A percentile compares a stretch with the other conserved stretches of the same genome.
phyloP scores from a whole-genome alignment of 2,113 vertebrate genomes.

The Paramisgurnus dabryanus region DNA sequence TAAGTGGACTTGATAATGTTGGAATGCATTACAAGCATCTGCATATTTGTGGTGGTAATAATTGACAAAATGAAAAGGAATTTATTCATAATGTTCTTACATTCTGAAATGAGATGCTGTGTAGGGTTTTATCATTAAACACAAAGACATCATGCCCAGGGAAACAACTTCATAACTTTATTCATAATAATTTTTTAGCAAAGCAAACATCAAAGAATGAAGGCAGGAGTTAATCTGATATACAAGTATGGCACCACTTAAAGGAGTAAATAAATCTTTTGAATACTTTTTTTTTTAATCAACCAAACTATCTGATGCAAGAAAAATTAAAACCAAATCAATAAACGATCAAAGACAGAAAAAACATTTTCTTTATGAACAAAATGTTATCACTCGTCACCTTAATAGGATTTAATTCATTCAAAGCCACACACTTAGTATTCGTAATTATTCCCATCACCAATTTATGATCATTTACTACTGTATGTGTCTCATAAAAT shows the following conservation, averaged over 20 bases:
- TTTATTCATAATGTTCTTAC: background rate
- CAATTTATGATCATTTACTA: constrained; percentile 57
- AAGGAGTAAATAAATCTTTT: constrained; percentile 62
- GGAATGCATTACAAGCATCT: background rate
- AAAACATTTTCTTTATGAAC: constrained; percentile 29
- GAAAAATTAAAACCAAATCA: constrained; percentile 58
- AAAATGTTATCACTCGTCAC: constrained; percentile 61
- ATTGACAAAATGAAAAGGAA: background rate
- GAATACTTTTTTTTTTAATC: constrained; percentile 47
- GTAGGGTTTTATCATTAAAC: background rate
- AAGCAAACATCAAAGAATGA: constrained; percentile 84
- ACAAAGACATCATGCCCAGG: constrained; percentile 42
- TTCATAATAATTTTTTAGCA: constrained; percentile 79
- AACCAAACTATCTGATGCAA: constrained; percentile 51
- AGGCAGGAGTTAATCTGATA: constrained; percentile 76
- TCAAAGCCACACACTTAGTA: constrained; percentile 31
- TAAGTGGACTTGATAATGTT: background rate
- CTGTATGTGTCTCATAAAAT: constrained; percentile 66
- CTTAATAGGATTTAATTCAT: constrained; percentile 47
- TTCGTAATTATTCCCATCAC: constrained; percentile 57
- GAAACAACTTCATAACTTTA: constrained; percentile 70
- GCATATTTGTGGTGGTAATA: background rate
- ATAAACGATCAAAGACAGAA: constrained; percentile 40
- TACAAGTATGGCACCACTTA: constrained; percentile 72
- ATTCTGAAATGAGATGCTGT: background rate